phyloP scores from a whole-genome alignment of 1,140 invertebrate species.

The Rhynchophorus ferrugineus region DNA sequence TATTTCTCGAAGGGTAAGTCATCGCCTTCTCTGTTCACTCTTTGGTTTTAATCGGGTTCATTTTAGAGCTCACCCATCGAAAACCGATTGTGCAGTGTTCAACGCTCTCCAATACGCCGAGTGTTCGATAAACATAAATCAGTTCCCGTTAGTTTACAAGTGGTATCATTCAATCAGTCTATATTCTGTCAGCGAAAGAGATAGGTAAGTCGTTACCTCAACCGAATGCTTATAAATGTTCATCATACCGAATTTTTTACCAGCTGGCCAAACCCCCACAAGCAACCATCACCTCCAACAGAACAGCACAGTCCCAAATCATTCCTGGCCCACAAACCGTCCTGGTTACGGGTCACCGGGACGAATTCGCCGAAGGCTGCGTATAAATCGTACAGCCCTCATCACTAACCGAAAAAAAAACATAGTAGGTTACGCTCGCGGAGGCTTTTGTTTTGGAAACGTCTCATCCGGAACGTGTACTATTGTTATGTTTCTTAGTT shows the following conservation, averaged over 20 bases:
- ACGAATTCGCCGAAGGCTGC: slow-evolving; percentile 45
- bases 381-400: slow-evolving; percentile 15
- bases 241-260: slow-evolving; percentile 17
- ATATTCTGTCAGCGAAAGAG: slow-evolving; percentile 47
- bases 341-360: slow-evolving; percentile 50
- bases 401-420: no score
- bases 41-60: no score
- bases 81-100: slow-evolving; percentile 61
- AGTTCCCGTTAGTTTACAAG: slow-evolving; percentile 58
- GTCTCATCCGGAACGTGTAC: slow-evolving; percentile 6
- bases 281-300: neutral
- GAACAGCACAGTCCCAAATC: slow-evolving; percentile 5
- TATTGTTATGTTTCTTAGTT: no score
- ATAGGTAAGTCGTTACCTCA: slow-evolving; percentile 41
- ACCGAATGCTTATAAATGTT: neutral
- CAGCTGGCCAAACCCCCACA: slow-evolving; percentile 33
- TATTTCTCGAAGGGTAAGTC: slow-evolving; percentile 47
- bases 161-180: slow-evolving; percentile 56
- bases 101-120: slow-evolving; percentile 50
- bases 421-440: neutral
- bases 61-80: slow-evolving; percentile 57
- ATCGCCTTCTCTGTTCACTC: slow-evolving; percentile 13
- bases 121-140: slow-evolving; percentile 43
- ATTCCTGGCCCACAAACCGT: slow-evolving; percentile 23
- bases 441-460: neutral